These are phyloP conservation scores for Chelidonichthys spinosus DNA, from an alignment of 2,797 vertebrate genomes.

Conservation along the genomic window DNA sequence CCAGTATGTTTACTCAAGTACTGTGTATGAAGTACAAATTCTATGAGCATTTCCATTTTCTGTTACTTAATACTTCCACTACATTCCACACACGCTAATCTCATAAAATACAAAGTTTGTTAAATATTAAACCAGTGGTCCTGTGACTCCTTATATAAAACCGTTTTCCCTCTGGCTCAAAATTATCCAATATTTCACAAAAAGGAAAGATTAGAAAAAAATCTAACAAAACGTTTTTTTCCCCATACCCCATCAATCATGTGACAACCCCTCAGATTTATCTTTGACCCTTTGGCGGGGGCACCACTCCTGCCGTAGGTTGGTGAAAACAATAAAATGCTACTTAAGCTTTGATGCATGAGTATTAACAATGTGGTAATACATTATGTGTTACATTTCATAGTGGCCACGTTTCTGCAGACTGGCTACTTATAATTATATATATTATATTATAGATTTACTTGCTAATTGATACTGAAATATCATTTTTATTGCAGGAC, in stretches of 20 bases:
- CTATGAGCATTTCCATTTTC: not conserved
- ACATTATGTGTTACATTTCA: not conserved
- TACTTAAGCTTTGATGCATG: not conserved
- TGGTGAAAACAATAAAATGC: not conserved
- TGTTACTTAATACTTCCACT: not conserved
- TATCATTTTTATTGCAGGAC: not conserved
- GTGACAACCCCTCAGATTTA: not conserved
- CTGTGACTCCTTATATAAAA: not conserved
- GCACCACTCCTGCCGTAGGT: not conserved
- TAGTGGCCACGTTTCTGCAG: not conserved
- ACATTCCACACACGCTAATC: not conserved
- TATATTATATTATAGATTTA: too few relatives aligned
- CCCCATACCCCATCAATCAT: not conserved
- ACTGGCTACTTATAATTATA: not conserved
- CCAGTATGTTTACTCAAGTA: not conserved
- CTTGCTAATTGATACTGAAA: not conserved
- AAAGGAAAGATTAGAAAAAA: not conserved
- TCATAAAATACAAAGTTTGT: not conserved
- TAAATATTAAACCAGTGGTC: constrained; percentile 1
- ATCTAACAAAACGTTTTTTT: not conserved
- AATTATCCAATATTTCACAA: not conserved
- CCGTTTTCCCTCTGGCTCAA: not conserved
- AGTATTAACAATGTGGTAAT: not conserved
- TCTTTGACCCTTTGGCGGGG: not conserved
- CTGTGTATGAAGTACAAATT: not conserved